A percentile compares a stretch with the other conserved stretches of the same genome.
phyloP scores from a whole-genome alignment of 1,140 invertebrate genomes.

The Drosophila navojoa region DNA sequence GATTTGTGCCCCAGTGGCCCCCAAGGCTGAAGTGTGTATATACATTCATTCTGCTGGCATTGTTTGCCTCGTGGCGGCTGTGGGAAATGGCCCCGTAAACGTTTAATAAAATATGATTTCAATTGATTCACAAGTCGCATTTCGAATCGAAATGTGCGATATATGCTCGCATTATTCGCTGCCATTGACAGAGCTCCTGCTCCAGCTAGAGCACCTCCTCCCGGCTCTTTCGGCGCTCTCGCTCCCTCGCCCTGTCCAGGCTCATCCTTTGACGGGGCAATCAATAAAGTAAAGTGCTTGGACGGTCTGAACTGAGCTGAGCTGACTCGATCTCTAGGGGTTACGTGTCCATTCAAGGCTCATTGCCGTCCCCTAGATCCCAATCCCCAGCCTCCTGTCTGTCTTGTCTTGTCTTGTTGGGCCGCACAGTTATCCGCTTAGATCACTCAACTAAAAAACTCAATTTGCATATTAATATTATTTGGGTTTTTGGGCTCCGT shows the following conservation, averaged over 20 bases:
- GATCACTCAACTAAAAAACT: conserved; percentile 83
- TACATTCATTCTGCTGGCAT: not conserved
- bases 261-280: conserved; percentile 38
- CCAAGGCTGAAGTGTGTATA: not conserved
- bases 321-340: conserved; percentile 45
- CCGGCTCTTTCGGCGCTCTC: not conserved
- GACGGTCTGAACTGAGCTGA: conserved; percentile 27
- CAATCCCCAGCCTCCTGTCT: conserved; percentile 18
- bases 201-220: conserved; percentile 4
- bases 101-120: conserved; percentile 81
- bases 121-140: conserved; percentile 77
- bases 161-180: conserved; percentile 50
- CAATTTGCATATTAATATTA: conserved; percentile 83
- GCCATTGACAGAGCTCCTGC: not conserved
- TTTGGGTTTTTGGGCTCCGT: conserved; percentile 61
- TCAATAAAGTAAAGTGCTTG: conserved; percentile 70
- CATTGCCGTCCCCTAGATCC: conserved; percentile 11
- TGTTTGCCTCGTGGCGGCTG: conserved; percentile 62
- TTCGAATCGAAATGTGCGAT: conserved; percentile 62
- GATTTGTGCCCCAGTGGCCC: conserved; percentile 33
- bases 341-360: conserved; percentile 27
- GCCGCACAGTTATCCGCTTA: conserved; percentile 79
- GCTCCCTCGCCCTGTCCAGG: not conserved
- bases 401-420: conserved; percentile 11
- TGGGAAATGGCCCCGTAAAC: conserved; percentile 74